Conservation (phyloP, 2,113 vertebrate species). For the Crotophaga sulcirostris region DNA sequence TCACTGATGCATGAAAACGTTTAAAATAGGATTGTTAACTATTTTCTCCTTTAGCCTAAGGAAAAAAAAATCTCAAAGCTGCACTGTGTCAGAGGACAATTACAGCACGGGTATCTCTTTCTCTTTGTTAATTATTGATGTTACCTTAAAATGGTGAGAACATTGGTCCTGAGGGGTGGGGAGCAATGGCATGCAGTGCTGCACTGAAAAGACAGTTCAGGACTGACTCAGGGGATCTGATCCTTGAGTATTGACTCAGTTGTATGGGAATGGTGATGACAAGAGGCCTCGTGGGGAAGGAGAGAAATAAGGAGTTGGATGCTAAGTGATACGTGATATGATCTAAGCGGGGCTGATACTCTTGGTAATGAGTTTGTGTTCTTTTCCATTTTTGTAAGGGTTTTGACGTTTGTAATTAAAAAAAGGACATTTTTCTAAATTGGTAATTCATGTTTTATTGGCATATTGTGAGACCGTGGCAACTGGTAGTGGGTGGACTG, state of each 20-base stretch:
- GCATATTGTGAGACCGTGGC: background rate
- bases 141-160: background rate
- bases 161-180: background rate
- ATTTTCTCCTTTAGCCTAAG: background rate
- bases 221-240: background rate
- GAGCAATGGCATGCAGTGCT: background rate
- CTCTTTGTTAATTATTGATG: slow-evolving; percentile 66
- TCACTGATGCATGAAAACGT: background rate
- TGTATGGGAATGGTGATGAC: background rate
- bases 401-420: background rate
- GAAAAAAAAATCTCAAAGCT: background rate
- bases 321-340: background rate
- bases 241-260: background rate
- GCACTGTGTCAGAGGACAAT: background rate
- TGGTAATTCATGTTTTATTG: background rate
- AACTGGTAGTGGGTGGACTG: background rate
- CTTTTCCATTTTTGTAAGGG: background rate
- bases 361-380: background rate
- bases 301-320: background rate
- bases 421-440: background rate
- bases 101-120: background rate
- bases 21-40: background rate
- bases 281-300: background rate
- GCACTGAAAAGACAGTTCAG: background rate
- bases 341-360: background rate